phyloP scores from a whole-genome alignment of 1,140 invertebrate genomes.

The Proales similis region DNA sequence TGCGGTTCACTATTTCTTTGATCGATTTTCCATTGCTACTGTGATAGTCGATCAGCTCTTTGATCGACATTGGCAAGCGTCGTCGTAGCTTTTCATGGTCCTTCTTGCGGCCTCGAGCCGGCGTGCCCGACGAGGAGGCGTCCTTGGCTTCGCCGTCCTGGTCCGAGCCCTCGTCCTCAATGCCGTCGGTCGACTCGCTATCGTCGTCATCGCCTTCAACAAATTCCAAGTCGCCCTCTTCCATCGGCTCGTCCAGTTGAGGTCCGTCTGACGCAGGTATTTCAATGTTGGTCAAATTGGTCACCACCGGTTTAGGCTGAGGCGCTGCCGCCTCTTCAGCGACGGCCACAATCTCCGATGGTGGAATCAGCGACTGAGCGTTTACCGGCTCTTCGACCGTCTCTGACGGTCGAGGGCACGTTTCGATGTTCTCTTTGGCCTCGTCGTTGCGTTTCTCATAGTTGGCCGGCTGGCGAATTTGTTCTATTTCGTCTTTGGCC shows the following conservation, averaged over 20 bases:
- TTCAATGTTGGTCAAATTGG: too few species aligned
- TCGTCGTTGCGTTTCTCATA: too few species aligned
- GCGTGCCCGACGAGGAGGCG: neutral
- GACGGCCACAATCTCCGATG: too few species aligned
- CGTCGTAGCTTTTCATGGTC: slow-evolving; percentile 18
- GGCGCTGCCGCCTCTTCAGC: too few species aligned
- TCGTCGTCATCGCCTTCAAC: neutral
- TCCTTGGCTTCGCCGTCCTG: slow-evolving; percentile 6
- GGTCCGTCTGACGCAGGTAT: too few species aligned
- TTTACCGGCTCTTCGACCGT: too few species aligned
- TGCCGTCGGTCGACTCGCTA: neutral
- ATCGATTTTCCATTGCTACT: slow-evolving; percentile 29
- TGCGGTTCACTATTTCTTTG: slow-evolving; percentile 32
- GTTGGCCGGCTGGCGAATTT: too few species aligned
- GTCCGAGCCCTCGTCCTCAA: slow-evolving; percentile 9
- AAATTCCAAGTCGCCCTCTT: neutral
- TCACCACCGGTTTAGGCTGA: too few species aligned
- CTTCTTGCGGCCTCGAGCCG: neutral
- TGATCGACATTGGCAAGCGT: slow-evolving; percentile 19
- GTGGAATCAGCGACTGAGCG: too few species aligned
- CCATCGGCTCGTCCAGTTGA: slow-evolving; percentile 14
- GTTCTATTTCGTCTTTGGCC: too few species aligned
- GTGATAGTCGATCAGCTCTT: slow-evolving; percentile 32
- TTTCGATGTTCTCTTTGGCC: too few species aligned
- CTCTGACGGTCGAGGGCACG: too few species aligned